Base-by-base conservation (phyloP, 1,140 invertebrate genomes). In the Caerostris extrusa region DNA sequence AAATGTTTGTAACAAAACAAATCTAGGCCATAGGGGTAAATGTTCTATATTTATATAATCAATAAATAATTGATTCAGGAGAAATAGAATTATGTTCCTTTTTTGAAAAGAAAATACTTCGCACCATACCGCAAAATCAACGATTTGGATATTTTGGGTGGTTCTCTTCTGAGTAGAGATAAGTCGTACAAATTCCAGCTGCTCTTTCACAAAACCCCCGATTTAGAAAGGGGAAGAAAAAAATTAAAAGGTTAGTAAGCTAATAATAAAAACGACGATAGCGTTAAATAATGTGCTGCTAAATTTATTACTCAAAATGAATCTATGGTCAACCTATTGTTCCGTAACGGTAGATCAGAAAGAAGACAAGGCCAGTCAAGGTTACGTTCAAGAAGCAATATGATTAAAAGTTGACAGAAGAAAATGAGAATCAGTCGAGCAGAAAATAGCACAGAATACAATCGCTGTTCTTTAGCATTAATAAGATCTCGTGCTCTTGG, bases 321-420 rank as follows among this genome's bases (percentile, higher is more conserved):
- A 53, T 89, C 87, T 7, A 56, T 83, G 82, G 56, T 19, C 55
- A 19, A 34, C 61, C 87, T 61, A 89, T 89, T 71, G 64, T 89
- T 69, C 56, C 58, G 57, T 50, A 71, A 69, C 64, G 56, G 87
- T n/a, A 71, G 53, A 87, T 56, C 77, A 83, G 5, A 4, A 34
- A 87, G 34, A 67, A 55, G 77, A 34, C 91, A 93, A 87, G 91
- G 91, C 91, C 91, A 93, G 91, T 93, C 91, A 93, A 93, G 91
- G 91, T 93, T 87, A 83, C 7, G 77, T 55, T 12, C 6, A 82
- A 82, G 17, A 82, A 82, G 10, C 5, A 53, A 53, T 5, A 82
- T n/a, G n/a, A n/a, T 55, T 55, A 83, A 83, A 83, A 71, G 19
- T 19, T 6, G 55, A 19, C 12, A 69, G 69, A 58, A 71, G 67